These are phyloP conservation scores for Actinemys pallida DNA, from an alignment of 2,113 vertebrate genomes.

Conservation along the genomic window DNA sequence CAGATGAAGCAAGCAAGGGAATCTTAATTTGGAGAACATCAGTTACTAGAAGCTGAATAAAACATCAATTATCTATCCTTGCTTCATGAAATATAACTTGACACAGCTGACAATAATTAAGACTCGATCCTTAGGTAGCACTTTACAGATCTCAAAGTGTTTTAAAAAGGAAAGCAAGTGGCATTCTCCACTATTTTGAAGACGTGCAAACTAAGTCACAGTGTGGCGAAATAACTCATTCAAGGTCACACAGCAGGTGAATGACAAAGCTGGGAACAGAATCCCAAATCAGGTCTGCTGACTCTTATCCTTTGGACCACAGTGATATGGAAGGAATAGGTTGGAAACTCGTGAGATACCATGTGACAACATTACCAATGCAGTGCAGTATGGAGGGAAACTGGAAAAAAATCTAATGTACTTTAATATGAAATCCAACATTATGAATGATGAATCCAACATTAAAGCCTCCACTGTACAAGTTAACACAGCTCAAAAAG, in stretches of 20 bases:
- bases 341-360: neutral
- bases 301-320: neutral
- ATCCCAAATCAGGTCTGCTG: neutral
- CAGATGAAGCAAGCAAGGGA: neutral
- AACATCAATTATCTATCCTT: neutral
- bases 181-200: neutral
- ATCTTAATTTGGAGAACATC: neutral
- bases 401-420: neutral
- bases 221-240: fast-evolving
- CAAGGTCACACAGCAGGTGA: neutral
- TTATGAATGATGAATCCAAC: neutral
- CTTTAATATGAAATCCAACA: neutral
- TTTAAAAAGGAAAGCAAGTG: neutral
- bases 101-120: neutral
- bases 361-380: fast-evolving
- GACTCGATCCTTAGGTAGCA: neutral
- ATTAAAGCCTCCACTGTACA: neutral
- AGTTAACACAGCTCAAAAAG: neutral
- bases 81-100: neutral
- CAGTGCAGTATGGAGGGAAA: neutral
- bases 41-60: neutral
- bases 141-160: neutral
- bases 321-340: neutral
- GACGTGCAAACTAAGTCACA: neutral
- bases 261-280: neutral